Evolutionary conservation across 2,113 vertebrate genomes (phyloP).

Genomic region (Otis tarda): DNA sequence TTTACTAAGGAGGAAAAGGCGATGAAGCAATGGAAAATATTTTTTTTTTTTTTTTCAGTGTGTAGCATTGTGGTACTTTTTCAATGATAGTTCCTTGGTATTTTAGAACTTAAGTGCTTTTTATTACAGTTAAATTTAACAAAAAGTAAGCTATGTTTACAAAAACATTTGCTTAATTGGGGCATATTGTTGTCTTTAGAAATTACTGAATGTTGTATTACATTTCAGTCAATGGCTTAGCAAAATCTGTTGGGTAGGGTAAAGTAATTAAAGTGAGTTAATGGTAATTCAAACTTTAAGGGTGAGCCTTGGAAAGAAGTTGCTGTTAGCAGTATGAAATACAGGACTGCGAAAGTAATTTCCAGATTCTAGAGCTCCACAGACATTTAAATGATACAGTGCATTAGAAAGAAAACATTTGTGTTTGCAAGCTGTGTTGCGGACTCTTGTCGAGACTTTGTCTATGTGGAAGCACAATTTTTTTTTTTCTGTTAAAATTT

Average conservation of each 20-base stretch:
- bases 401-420: not conserved
- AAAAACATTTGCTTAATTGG: not conserved
- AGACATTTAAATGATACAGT: not conserved
- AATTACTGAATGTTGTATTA: not conserved
- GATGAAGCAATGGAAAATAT: slow-evolving; percentile 32
- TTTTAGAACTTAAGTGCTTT: not conserved
- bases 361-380: not conserved
- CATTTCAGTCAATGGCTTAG: not conserved
- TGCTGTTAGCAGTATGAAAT: not conserved
- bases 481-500: not conserved
- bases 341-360: not conserved
- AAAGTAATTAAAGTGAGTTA: not conserved
- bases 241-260: not conserved
- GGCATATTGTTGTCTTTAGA: not conserved
- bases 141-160: not conserved
- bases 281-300: not conserved
- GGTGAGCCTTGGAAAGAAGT: not conserved
- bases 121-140: not conserved
- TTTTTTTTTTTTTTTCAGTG: not conserved
- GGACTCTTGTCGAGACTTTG: not conserved
- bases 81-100: not conserved
- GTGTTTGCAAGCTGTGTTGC: not conserved
- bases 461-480: not conserved
- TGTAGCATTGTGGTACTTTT: not conserved
- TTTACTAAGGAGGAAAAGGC: slow-evolving; percentile 43